Evolutionary conservation across 2,113 vertebrate genomes (phyloP), one percentile per base, ranked within the genome.

Genomic region (Callaeas wilsoni): DNA sequence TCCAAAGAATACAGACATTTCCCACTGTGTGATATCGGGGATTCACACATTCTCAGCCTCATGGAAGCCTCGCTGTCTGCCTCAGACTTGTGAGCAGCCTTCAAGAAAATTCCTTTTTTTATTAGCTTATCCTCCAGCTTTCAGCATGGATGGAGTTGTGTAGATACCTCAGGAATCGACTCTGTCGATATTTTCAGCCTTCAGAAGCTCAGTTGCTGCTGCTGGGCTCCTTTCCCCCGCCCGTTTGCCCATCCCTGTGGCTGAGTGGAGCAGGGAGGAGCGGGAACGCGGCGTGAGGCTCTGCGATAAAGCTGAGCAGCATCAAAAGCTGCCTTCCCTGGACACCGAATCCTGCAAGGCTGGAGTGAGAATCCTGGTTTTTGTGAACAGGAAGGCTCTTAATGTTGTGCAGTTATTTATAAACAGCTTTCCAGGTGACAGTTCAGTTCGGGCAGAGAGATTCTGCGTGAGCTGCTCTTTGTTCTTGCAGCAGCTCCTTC

Each of bases 241-340:
- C 6, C 1, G 0, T 60, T 47, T 56, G 13, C 41, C 30, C 56
- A 53, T 63, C 32, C 39, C 44, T 37, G 59, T 16, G 62, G 4
- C 71, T 19, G 60, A 49, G 76, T 19, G 39, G 41, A n/a, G n/a
- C n/a, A n/a, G n/a, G n/a, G n/a, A n/a, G n/a, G n/a, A n/a, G n/a
- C n/a, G n/a, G n/a, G n/a, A n/a, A n/a, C n/a, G n/a, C 2, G 0
- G 17, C 0, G 0, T 19, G 82, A 64, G 39, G 26, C 55, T 56
- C 42, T 83, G 15, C 9, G 56, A 39, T 27, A 50, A 76, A 78
- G 12, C n/a, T 46, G 23, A 53, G 32, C 0, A 41, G 25, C 39
- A 69, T 37, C 41, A 59, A 50, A 73, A 68, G 10, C 60, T 93
- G 39, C 22, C 52, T 75, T 75, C 35, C 42, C 56, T 55, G 27